Conservation (phyloP, 2,888 invertebrate species). For the Heliconius cydno region DNA sequence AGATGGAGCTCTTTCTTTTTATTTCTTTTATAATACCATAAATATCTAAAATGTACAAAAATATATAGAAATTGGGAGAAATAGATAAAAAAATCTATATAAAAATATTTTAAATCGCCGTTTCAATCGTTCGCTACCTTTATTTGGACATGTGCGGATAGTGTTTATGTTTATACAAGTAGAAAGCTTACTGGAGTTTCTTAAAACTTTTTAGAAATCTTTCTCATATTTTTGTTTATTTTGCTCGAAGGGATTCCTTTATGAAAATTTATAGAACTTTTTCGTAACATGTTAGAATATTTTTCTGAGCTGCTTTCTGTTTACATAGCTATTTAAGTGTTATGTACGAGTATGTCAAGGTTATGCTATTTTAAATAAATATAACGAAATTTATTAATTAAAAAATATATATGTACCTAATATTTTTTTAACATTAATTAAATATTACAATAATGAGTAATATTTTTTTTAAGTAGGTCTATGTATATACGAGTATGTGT, state of each 20-base stretch:
- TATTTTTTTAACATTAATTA: too few species aligned
- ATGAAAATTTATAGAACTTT: constrained; percentile 3
- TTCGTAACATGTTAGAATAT: not conserved
- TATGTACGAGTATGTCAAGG: constrained; percentile 11
- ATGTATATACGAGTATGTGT: too few species aligned
- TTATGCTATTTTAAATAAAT: not conserved
- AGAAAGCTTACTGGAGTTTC: constrained; percentile 12
- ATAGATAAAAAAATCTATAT: not conserved
- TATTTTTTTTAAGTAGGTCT: too few species aligned
- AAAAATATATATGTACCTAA: too few species aligned
- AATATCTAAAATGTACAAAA: too few species aligned
- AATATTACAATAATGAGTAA: too few species aligned
- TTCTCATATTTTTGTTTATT: constrained; percentile 25
- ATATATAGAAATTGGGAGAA: too few species aligned
- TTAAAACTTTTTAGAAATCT: constrained; percentile 16
- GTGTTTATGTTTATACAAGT: constrained; percentile 8
- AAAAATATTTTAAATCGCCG: not conserved
- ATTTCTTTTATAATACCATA: too few species aligned
- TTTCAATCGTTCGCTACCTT: not conserved
- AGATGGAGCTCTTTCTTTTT: too few species aligned
- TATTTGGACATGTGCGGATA: constrained; percentile 1
- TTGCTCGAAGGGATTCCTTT: constrained; percentile 20
- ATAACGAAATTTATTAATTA: not conserved
- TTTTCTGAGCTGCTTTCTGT: constrained; percentile 5
- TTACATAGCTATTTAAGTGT: not conserved